phyloP scores from a whole-genome alignment of 2,797 vertebrate species.

The Melanotaenia parkinsoni region DNA sequence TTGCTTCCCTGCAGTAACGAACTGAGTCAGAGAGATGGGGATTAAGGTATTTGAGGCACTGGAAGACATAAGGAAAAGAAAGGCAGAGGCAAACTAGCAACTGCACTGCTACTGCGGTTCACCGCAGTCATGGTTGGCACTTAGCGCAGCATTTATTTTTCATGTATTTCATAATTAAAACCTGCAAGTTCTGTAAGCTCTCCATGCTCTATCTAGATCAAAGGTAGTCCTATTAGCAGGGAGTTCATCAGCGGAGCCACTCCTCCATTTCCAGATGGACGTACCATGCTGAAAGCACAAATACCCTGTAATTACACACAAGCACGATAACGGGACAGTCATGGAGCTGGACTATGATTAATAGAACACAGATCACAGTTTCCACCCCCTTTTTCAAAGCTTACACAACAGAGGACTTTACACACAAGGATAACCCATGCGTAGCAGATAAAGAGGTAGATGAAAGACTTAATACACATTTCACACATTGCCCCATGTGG shows the following conservation, averaged over 20 bases:
- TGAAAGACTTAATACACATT: slow-evolving; percentile 78
- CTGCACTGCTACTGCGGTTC: slow-evolving; percentile 54
- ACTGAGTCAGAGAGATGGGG: slow-evolving; percentile 53
- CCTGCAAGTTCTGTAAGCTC: slow-evolving; percentile 75
- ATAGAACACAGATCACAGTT: slow-evolving; percentile 79
- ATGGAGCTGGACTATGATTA: slow-evolving; percentile 75
- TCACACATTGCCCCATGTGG: slow-evolving; percentile 64
- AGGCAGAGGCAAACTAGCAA: slow-evolving; percentile 57
- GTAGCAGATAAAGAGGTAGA: slow-evolving; percentile 73
- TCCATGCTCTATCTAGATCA: slow-evolving; percentile 79
- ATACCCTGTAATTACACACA: slow-evolving; percentile 76
- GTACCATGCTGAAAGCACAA: slow-evolving; percentile 73
- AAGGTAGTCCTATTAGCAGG: slow-evolving; percentile 81
- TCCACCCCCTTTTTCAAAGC: slow-evolving; percentile 72
- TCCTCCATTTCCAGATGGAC: slow-evolving; percentile 72
- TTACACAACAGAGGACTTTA: slow-evolving; percentile 74
- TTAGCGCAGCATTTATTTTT: slow-evolving; percentile 83
- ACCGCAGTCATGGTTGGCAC: slow-evolving; percentile 76
- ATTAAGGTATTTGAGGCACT: slow-evolving; percentile 56
- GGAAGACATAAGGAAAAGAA: slow-evolving; percentile 67
- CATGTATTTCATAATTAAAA: slow-evolving; percentile 87
- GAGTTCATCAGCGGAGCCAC: slow-evolving; percentile 79
- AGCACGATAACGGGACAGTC: slow-evolving; percentile 69
- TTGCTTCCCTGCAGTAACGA: slow-evolving; percentile 62
- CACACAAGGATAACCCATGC: slow-evolving; percentile 58